Conservation (phyloP, 2,797 vertebrate species). For the Channa striata region DNA sequence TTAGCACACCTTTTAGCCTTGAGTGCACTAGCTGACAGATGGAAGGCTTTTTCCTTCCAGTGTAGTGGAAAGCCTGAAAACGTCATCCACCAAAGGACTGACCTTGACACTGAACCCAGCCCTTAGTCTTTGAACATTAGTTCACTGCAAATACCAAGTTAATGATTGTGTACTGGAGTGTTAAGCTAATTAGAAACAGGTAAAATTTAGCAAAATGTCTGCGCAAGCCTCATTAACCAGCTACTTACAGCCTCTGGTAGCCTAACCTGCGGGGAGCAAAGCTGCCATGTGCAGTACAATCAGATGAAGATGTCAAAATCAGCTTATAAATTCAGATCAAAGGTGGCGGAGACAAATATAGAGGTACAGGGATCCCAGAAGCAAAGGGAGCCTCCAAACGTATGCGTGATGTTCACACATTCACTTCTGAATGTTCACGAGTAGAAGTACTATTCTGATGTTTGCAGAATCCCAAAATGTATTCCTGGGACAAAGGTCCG, state of each 20-base stretch:
- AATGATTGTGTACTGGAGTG: conserved; percentile 68
- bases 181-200: conserved; percentile 72
- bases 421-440: not conserved
- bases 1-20: conserved; percentile 84
- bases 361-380: conserved; percentile 36
- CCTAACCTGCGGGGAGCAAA: conserved; percentile 62
- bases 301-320: conserved; percentile 43
- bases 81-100: conserved; percentile 74
- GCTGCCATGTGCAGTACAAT: conserved; percentile 13
- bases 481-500: conserved; percentile 26
- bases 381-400: too few relatives aligned
- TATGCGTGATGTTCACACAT: too few relatives aligned
- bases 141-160: conserved; percentile 67
- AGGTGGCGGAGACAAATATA: conserved; percentile 38
- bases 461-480: conserved; percentile 43
- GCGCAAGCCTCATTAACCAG: conserved; percentile 63
- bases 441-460: conserved; percentile 26
- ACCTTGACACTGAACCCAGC: conserved; percentile 77
- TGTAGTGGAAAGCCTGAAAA: conserved; percentile 76
- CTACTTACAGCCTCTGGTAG: conserved; percentile 60
- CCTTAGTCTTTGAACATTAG: conserved; percentile 71
- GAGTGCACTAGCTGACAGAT: conserved; percentile 83
- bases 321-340: conserved; percentile 41
- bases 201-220: conserved; percentile 63
- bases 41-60: conserved; percentile 78